A percentile compares a stretch with the other conserved stretches of the same genome.
phyloP scores from a whole-genome alignment of 2,888 invertebrate genomes.

The Mechanitis messenoides region DNA sequence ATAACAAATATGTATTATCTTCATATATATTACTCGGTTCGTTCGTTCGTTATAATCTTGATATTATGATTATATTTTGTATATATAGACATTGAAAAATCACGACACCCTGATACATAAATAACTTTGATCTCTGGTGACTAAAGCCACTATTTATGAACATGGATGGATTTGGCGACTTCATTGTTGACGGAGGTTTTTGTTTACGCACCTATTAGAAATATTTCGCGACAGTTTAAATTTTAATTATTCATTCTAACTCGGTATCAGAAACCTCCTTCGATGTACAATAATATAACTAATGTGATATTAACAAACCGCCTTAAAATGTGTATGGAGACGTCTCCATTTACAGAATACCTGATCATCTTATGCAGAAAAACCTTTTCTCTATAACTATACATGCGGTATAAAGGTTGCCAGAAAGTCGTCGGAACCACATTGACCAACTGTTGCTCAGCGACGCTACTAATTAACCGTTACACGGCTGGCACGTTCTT shows the following conservation, averaged over 20 bases:
- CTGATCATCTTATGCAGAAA: slow-evolving; percentile 11
- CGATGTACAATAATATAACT: no score
- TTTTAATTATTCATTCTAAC: no score
- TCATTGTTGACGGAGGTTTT: not conserved
- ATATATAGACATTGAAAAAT: not conserved
- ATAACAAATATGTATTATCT: no score
- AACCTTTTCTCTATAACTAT: not conserved
- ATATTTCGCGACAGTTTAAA: no score
- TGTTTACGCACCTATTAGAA: not conserved
- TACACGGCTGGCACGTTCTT: not conserved
- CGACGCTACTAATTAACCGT: not conserved
- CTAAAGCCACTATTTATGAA: slow-evolving; percentile 56
- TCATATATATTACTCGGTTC: no score
- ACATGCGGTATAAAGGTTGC: not conserved
- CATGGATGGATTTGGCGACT: slow-evolving; percentile 29
- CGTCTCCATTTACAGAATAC: slow-evolving; percentile 19
- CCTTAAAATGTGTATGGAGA: not conserved
- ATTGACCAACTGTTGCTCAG: not conserved
- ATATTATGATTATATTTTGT: no score
- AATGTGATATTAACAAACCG: no score
- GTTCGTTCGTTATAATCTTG: no score
- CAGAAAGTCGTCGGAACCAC: not conserved
- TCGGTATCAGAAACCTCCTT: no score
- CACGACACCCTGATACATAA: not conserved
- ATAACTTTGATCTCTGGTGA: slow-evolving; percentile 32